phyloP scores from a whole-genome alignment of 2,797 vertebrate genomes.

The Odontamblyopus rebecca region DNA sequence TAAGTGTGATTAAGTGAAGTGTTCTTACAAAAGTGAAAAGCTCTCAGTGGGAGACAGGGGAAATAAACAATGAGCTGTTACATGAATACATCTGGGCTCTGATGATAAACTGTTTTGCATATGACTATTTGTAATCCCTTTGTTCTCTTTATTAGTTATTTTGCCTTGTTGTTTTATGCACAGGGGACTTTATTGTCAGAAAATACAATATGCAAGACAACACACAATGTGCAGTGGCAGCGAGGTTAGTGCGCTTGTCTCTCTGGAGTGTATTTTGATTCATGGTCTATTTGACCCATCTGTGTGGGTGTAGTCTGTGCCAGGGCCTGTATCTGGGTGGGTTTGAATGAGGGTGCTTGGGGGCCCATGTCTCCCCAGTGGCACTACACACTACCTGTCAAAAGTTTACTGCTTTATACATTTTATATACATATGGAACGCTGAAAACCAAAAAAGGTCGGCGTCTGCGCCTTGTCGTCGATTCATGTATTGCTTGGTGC shows the following conservation, averaged over 20 bases:
- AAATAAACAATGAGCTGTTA: slow-evolving; percentile 6
- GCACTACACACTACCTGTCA: too few species aligned
- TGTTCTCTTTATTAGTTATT: not conserved
- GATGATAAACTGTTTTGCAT: slow-evolving; percentile 13
- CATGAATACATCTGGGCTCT: slow-evolving; percentile 7
- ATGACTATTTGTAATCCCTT: slow-evolving; percentile 1
- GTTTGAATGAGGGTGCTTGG: not conserved
- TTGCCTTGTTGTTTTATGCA: slow-evolving; percentile 1
- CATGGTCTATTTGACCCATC: not conserved
- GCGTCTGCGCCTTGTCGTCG: too few species aligned
- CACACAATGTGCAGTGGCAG: not conserved
- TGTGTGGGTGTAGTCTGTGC: not conserved
- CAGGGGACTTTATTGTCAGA: not conserved
- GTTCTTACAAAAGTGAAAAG: not conserved
- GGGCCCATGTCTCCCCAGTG: too few species aligned
- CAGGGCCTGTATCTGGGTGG: not conserved
- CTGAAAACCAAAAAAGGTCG: too few species aligned
- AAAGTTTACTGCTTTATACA: too few species aligned
- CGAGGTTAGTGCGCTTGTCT: not conserved
- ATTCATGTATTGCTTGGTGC: too few species aligned
- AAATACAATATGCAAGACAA: not conserved
- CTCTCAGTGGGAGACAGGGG: slow-evolving; percentile 11
- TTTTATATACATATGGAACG: too few species aligned
- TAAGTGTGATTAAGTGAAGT: slow-evolving; percentile 6
- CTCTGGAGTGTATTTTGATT: not conserved